Evolutionary conservation across 2,888 invertebrate species (phyloP), one percentile per base, ranked within the genome.

Genomic region (Tanaodytes sp.): DNA sequence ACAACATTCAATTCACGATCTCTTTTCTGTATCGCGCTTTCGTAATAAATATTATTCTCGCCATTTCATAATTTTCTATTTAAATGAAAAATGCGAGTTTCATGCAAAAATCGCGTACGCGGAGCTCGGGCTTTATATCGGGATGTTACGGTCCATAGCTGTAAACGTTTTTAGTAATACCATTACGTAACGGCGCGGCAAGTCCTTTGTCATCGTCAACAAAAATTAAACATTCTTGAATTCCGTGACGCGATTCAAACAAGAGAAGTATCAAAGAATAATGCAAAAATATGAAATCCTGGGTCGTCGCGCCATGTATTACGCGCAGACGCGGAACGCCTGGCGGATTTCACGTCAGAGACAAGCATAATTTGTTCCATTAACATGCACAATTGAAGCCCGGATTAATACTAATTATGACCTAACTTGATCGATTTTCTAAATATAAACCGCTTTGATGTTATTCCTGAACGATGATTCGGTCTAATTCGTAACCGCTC

Each of bases 371-470:
- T 58, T 48, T 31, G 20, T 48, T 40, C 33, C 48, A 58, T 58
- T 58, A 48, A 23, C 48, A 58, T 48, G 48, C 40, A 58, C 40
- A 49, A 58, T 48, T 58, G 39, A 46, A 30, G 4, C n/a, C 30
- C 40, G 55, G 43, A 55, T 43, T 55, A 42, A 49, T 42, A 59
- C 59, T 59, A 59, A 59, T 59, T 49, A 36, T 49, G 43, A 59
- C 49, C 49, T 42, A 59, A 49, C 48, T 49, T 33, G 59, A 36
- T 18, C 49, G 40, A 16, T 59, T 49, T 42, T 20, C 19, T 16
- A 36, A 42, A 49, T 49, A 42, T 49, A 8, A 23, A 49, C 42
- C 49, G 20, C 48, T 59, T 58, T 33, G 58, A 59, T 43, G 59
- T 42, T 49, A 49, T 59, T 33, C 40, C 4, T 12, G 49, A 18